A percentile compares a stretch with the other conserved stretches of the same genome.
Evolutionary conservation across 1,140 invertebrate species (phyloP).

Genomic region (Dendroctonus ponderosae): DNA sequence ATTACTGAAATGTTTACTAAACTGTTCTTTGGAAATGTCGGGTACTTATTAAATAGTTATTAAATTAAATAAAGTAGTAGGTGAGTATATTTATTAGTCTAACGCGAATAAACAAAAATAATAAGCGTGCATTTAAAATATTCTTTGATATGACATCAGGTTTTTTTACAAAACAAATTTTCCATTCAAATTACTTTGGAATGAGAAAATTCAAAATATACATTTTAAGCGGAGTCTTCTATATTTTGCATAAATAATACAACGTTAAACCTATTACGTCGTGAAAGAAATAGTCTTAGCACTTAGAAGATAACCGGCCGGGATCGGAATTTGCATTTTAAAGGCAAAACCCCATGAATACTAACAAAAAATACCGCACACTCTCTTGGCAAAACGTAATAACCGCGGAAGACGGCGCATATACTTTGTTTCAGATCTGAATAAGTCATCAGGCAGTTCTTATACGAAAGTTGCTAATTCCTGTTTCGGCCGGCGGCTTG

Average conservation of each 20-base stretch:
- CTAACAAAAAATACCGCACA: conserved; percentile 30
- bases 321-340: conserved; percentile 33
- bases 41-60: no score
- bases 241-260: conserved; percentile 36
- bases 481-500: conserved; percentile 33
- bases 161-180: neutral
- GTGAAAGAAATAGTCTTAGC: conserved; percentile 32
- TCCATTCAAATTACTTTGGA: conserved; percentile 21
- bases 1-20: no score
- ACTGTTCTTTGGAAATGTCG: no score
- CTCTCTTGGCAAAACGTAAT: conserved; percentile 22
- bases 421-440: conserved; percentile 38
- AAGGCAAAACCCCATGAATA: conserved; percentile 36
- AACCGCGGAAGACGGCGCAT: conserved; percentile 22
- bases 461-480: conserved; percentile 43
- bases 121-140: no score
- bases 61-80: no score
- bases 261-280: conserved; percentile 34
- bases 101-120: no score
- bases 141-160: no score
- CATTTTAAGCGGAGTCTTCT: conserved; percentile 26
- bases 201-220: conserved; percentile 17
- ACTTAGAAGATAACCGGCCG: conserved; percentile 34
- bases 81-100: no score
- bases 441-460: conserved; percentile 43